Base-by-base conservation (phyloP, 2,888 invertebrate genomes). In the Agrenia bidenticulata region DNA sequence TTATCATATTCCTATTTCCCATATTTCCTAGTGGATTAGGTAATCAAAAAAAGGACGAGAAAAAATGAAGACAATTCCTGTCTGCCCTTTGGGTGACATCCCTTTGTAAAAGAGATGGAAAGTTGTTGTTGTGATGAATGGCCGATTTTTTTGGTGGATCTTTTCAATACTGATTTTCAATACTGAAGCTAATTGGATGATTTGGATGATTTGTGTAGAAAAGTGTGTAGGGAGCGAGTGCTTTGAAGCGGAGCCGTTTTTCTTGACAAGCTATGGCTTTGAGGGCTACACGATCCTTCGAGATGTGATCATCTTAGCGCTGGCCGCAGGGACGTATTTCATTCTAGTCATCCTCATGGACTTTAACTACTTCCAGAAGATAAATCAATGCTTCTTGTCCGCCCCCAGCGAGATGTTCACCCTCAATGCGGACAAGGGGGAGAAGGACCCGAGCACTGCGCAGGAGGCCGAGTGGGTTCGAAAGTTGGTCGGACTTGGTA, bases 381-480 rank as follows among this genome's bases (percentile, higher is more conserved):
- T 58, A n/a, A 53, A 59, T 19, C 53, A 54, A 19, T 66, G 58
- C 45, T 66, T 53, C 55, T 39, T 66, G 1, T 58, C 66, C 0
- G 66, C 66, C 2, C 62, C 66, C 0, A 42, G 62, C 15, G 66
- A 66, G 23, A 57, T 45, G 19, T 66, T 66, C 32, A 50, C 26
- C 2, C 4, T 4, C 5, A 54, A 5, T 32, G 32, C 53, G 15
- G 49, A 49, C 13, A 58, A 58, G 45, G 54, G 19, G 5, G 24
- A 56, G 17, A 58, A 37, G 15, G 62, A 62, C 15, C 59, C 62
- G 26, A 62, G 62, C 39, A 58, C 66, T 1, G 62, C 62, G 13
- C 49, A 62, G n/a, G 66, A 66, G 32, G 66, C 66, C 19, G 66
- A 66, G 26, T 39, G 57, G 50, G 66, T 66, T 17, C 27, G 59